These are phyloP conservation scores for Hylaeus anthracinus DNA, from an alignment of 1,140 invertebrate genomes.

Conservation along the genomic window DNA sequence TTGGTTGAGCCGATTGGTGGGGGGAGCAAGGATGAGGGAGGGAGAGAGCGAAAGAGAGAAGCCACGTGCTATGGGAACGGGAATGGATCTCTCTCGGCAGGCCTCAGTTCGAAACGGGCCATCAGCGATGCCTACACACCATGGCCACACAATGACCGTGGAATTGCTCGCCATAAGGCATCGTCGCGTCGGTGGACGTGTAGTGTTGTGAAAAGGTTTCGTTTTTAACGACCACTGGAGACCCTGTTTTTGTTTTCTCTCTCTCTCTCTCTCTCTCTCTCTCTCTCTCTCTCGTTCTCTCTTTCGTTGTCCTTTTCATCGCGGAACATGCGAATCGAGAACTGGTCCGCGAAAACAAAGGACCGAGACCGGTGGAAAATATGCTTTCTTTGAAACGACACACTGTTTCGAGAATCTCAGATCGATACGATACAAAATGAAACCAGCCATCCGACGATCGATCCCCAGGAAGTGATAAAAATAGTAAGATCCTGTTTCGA, in stretches of 20 bases:
- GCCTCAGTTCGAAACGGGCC: slow-evolving; percentile 78
- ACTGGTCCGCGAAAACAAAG: background rate
- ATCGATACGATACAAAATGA: background rate
- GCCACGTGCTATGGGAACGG: slow-evolving; percentile 79
- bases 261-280: slow-evolving; percentile 2
- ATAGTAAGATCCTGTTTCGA: background rate
- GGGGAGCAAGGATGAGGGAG: slow-evolving; percentile 36
- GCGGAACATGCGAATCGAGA: background rate
- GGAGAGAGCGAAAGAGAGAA: slow-evolving; percentile 61
- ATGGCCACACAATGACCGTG: slow-evolving; percentile 72
- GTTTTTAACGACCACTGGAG: background rate
- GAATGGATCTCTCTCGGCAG: slow-evolving; percentile 71
- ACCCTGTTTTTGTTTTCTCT: background rate
- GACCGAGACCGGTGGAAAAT: background rate
- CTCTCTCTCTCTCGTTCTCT: background rate
- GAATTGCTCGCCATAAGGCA: slow-evolving; percentile 59
- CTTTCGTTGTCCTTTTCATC: background rate
- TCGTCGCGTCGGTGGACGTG: slow-evolving; percentile 47
- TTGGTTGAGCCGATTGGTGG: slow-evolving; percentile 18
- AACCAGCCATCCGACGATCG: background rate
- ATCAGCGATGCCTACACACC: slow-evolving; percentile 77
- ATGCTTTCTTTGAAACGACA: slow-evolving; percentile 1
- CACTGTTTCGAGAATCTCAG: background rate
- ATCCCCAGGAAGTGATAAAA: background rate
- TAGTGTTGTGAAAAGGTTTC: slow-evolving; percentile 43